Percentiles rank a stretch among this genome's conserved stretches.
These are phyloP conservation scores for Clarias gariepinus DNA, from an alignment of 2,113 vertebrate genomes.

Conservation along the genomic window DNA sequence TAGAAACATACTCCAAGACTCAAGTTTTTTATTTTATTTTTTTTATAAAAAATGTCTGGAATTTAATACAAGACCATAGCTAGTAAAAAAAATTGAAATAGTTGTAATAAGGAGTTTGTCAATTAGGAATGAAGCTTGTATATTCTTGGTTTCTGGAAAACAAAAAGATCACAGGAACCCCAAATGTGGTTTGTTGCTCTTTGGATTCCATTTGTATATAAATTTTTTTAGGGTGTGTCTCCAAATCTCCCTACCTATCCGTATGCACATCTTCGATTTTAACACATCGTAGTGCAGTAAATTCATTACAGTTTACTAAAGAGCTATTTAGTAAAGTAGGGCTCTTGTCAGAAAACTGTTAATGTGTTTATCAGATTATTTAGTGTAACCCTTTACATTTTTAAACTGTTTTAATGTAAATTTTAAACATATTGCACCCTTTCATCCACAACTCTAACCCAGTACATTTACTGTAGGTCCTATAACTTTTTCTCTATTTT, in stretches of 20 bases:
- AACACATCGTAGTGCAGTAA: not conserved
- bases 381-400: not conserved
- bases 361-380: not conserved
- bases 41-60: not conserved
- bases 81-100: not conserved
- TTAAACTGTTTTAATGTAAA: not conserved
- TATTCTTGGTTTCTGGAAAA: not conserved
- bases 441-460: not conserved
- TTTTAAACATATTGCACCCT: not conserved
- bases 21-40: too few relatives aligned
- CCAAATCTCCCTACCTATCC: not conserved
- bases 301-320: not conserved
- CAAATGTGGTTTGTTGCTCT: not conserved
- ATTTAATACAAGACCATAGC: not conserved
- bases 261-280: not conserved
- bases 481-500: not conserved
- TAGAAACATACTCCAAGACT: not conserved
- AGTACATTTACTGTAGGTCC: not conserved
- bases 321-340: not conserved
- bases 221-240: not conserved
- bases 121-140: not conserved
- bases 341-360: not conserved
- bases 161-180: not conserved
- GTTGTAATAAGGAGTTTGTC: not conserved
- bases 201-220: not conserved